Evolutionary conservation across 2,797 vertebrate genomes (phyloP), one percentile per base, ranked within the genome.

Genomic region (Phylloscopus collybita): DNA sequence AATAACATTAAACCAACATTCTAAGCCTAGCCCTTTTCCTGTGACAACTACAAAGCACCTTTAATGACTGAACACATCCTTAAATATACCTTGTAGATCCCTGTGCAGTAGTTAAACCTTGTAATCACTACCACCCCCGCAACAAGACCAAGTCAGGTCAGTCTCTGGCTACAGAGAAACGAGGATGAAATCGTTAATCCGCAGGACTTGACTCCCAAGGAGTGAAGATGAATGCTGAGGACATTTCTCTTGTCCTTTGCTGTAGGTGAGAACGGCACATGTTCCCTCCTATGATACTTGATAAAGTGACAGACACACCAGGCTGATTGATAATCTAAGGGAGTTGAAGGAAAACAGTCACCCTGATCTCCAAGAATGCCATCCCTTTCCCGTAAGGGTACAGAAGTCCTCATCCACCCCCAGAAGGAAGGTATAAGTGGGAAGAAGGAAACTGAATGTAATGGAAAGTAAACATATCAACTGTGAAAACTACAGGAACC

Each of bases 381-480:
- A 8, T 45, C 14, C 10, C 20, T 60, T 95, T 79, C 66, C 69
- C 5, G 5, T 54, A 83, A 75, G 56, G 20, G 62, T 22, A 84
- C 21, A 79, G 81, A 94, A 91, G 54, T 51, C 45, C 54, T 70
- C 44, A 49, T 54, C 73, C 89, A 22, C 18, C 2, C 18, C 14
- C 1, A 17, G 22, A 18, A 87, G 44, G 67, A 92, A 94, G 36
- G 38, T 17, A 27, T 56, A 91, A 86, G 44, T 7, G 2, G 51
- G 67, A 95, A 76, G 86, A 88, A 93, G 92, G 90, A 92, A 95
- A 70, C 34, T 5, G 2, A 70, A 34, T 53, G 76, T 65, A 80
- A 92, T 62, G 76, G 85, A 91, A 94, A 91, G 57, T 59, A 96
- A 91, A 91, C 36, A 84, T 13, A 32, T 56, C 76, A 92, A 44